Evolutionary conservation across 2,113 vertebrate genomes (phyloP), one percentile per base, ranked within the genome.

Genomic region (Anser brachyrhynchus): DNA sequence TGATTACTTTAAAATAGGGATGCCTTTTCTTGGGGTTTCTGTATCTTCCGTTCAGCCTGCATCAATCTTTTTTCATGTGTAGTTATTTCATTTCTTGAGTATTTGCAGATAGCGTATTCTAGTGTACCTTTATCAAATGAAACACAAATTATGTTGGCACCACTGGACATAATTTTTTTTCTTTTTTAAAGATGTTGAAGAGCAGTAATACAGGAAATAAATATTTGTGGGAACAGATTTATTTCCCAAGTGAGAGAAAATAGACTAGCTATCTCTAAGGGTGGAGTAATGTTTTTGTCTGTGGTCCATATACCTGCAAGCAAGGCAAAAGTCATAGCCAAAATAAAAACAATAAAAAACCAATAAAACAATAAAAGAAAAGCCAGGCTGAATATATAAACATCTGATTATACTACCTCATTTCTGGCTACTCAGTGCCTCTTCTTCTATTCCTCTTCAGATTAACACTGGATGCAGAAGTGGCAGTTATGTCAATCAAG

Each of bases 101-200:
- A 20, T 73, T 78, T 66, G 44, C 31, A 87, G 80, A 77, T 41
- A 76, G 4, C 9, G 87, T 95, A 28, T 67, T 83, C 58, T 85
- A 37, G 20, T 76, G 31, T 75, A 67, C n/a, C 64, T 73, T 10
- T 62, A 91, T 57, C 37, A 91, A 84, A 10, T 57, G 49, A 92
- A 91, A 70, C 54, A 87, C 35, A 92, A 66, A 83, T 85, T 90
- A 9, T 80, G 54, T 55, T 62, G 35, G 21, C 37, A 91, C 44
- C 44, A 62, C 55, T 44, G 58, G 41, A 67, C 31, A 73, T 92
- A 91, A 92, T 93, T 91, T 69, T 77, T 84, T 83, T 91, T 64
- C 31, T 44, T 31, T 77, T 84, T 69, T 58, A 89, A 95, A 91
- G 57, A 87, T 84, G 89, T 92, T 84, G 59, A 92, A 95, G 49